Evolutionary conservation across 2,888 invertebrate species (phyloP), one percentile per base, ranked within the genome.

Genomic region (Erpobdella octoculata): DNA sequence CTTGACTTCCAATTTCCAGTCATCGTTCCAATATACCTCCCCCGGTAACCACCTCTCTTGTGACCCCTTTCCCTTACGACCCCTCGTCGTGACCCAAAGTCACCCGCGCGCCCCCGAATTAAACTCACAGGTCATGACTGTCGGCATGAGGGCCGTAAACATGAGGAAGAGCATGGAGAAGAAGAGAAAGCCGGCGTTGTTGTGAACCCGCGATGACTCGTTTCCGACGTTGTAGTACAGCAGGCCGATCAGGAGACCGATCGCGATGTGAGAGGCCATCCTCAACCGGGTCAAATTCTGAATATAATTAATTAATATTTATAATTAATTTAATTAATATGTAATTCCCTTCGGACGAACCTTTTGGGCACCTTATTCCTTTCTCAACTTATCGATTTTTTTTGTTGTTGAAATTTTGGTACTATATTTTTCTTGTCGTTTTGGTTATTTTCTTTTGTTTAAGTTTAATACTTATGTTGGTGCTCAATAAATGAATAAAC

Each of bases 111-210:
- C 18, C 18, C 4, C 48, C n/a, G 25, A 48, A 18, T 53, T 21
- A 12, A 78, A 88, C 92, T 91, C 85, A 94, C 93, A 93, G 75
- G 92, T 91, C 76, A 95, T 85, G 12, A 93, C 92, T 53, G 94
- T 94, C 2, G 93, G 91, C 93, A 94, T 94, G 84, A 94, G 91
- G 72, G 93, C 93, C 9, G 93, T 93, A 81, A 94, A 95, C 75
- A 93, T 92, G 61, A 93, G 87, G 72, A 95, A 88, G 70, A 94
- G 85, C 81, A 92, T 88, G 12, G 91, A 89, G 74, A 94, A 93
- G 82, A 93, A 69, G 25, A 69, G 33, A 37, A 69, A 69, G 4
- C 92, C 91, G 76, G 92, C 91, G 85, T 95, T 95, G 75, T 91
- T 93, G 72, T 92, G 87, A 12, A 92, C 90, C 12, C 90, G 89